phyloP scores from a whole-genome alignment of 2,888 invertebrate species.

The Cremastinae sp. region DNA sequence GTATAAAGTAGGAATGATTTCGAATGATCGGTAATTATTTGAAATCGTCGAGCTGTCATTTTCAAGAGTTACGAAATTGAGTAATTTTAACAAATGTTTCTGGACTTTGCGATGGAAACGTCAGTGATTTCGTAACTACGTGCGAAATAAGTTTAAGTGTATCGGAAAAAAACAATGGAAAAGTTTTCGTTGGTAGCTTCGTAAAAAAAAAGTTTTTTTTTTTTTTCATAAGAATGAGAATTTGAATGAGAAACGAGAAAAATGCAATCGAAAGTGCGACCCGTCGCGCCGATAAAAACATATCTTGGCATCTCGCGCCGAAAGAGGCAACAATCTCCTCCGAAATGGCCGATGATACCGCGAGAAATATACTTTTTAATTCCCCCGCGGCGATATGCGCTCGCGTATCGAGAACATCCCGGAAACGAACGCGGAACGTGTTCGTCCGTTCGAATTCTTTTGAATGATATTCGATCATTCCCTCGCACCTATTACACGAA shows the following conservation, averaged over 20 bases:
- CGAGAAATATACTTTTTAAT: slow-evolving; percentile 48
- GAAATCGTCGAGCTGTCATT: too few species aligned
- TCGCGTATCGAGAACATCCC: slow-evolving; percentile 42
- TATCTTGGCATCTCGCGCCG: slow-evolving; percentile 1
- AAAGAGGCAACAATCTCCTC: slow-evolving; percentile 49
- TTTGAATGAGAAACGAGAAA: slow-evolving; percentile 24
- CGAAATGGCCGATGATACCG: slow-evolving; percentile 47
- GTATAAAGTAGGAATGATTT: too few species aligned
- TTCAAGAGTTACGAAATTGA: too few species aligned
- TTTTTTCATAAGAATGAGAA: slow-evolving; percentile 7
- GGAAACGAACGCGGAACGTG: slow-evolving; percentile 28
- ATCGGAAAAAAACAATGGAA: too few species aligned
- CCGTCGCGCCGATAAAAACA: slow-evolving; percentile 31
- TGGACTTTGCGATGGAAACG: too few species aligned
- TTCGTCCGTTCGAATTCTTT: not conserved
- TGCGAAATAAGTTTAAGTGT: too few species aligned
- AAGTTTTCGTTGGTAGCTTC: too few species aligned
- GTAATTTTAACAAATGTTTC: too few species aligned
- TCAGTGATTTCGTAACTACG: too few species aligned
- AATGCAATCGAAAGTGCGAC: slow-evolving; percentile 52
- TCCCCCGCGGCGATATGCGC: slow-evolving; percentile 27
- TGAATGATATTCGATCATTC: not conserved
- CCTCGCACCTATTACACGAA: too few species aligned
- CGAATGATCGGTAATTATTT: too few species aligned
- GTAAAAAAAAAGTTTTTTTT: too few species aligned